A percentile compares a stretch with the other conserved stretches of the same genome.
Conservation (phyloP, 2,113 vertebrate species). For the Megatriorchis doriae region DNA sequence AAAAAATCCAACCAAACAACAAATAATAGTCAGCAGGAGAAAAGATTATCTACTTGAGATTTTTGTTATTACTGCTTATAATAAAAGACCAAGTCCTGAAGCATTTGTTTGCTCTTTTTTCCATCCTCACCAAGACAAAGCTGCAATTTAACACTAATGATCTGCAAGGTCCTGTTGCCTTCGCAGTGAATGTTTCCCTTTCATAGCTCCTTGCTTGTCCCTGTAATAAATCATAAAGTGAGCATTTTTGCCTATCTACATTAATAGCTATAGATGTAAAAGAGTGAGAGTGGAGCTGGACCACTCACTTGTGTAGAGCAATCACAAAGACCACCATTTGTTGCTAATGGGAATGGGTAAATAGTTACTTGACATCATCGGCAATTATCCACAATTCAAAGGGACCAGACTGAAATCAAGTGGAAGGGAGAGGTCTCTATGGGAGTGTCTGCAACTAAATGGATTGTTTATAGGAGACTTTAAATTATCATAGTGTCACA, state of each 20-base stretch:
- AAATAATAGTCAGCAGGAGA: not conserved
- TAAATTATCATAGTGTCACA: not conserved
- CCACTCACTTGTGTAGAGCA: not conserved
- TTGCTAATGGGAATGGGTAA: not conserved
- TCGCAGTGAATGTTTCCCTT: not conserved
- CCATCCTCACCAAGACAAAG: not conserved
- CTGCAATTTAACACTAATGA: not conserved
- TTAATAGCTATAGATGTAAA: not conserved
- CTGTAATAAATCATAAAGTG: not conserved
- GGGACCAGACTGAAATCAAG: not conserved
- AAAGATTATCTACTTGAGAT: not conserved
- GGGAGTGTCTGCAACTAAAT: not conserved
- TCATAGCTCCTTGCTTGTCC: not conserved
- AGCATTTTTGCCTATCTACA: not conserved
- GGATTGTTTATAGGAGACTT: not conserved
- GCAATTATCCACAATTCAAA: not conserved
- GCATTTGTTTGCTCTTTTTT: not conserved
- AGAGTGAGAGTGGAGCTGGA: fast-evolving
- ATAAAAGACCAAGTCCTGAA: not conserved
- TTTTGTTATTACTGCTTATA: not conserved
- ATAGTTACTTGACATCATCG: not conserved
- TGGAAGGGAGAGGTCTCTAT: not conserved
- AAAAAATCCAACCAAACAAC: not conserved
- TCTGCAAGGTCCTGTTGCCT: not conserved
- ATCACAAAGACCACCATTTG: not conserved